Evolutionary conservation across 2,113 vertebrate genomes (phyloP).

Genomic region (Burhinus oedicnemus): DNA sequence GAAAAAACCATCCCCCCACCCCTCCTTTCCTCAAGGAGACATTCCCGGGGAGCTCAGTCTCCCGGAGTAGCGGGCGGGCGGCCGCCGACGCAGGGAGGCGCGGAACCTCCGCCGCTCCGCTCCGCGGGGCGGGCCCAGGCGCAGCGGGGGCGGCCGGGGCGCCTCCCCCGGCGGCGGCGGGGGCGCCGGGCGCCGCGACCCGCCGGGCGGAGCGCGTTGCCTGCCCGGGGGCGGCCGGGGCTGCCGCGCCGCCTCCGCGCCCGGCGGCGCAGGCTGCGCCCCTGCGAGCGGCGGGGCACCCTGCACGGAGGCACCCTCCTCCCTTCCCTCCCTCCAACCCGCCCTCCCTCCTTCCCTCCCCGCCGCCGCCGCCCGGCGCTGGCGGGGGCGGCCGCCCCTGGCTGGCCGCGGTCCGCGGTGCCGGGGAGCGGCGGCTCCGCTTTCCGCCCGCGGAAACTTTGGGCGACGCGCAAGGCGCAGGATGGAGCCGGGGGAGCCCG

Average conservation of each 20-base stretch:
- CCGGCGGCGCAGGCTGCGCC: neutral
- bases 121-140: neutral
- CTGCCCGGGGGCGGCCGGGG: neutral
- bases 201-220: too few species aligned
- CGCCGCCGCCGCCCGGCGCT: neutral
- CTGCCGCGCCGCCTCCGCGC: neutral
- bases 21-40: neutral
- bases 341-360: neutral
- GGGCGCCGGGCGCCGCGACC: too few species aligned
- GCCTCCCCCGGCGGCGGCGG: neutral
- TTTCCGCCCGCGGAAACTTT: neutral
- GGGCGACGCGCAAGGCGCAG: neutral
- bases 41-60: neutral
- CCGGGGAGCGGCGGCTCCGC: neutral
- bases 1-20: neutral
- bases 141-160: neutral
- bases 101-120: neutral
- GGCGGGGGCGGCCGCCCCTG: neutral
- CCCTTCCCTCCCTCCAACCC: too few species aligned
- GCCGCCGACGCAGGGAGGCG: neutral
- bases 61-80: neutral
- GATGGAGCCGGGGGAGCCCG: constrained; percentile 65
- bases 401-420: neutral
- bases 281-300: neutral
- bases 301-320: neutral